Evolutionary conservation across 53 echinoderm and acorn worm species (phyloP).

Genomic region (Temnopleurus reevesii): DNA sequence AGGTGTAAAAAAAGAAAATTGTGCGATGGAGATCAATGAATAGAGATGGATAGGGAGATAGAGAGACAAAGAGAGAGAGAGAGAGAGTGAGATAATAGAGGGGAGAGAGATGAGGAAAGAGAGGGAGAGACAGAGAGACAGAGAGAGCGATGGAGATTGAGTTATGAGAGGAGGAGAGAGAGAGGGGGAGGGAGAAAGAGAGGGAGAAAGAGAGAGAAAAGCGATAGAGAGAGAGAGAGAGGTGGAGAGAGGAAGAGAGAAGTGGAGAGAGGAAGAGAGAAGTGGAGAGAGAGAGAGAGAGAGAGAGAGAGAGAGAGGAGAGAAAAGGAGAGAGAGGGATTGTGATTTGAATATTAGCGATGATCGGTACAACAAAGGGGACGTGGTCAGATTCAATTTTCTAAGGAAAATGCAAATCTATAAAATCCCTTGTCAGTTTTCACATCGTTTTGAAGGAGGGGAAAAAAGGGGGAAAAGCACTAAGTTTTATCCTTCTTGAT

Average conservation of each 20-base stretch:
- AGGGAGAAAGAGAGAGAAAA: background rate
- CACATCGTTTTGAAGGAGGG: background rate
- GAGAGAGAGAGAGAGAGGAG: background rate
- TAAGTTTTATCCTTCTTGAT: constrained; percentile 6
- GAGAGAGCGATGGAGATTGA: background rate
- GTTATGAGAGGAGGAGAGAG: background rate
- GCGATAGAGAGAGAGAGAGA: background rate
- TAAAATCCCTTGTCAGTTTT: constrained; percentile 2
- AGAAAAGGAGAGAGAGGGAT: too few species aligned
- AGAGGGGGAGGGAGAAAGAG: background rate
- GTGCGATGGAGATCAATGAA: background rate
- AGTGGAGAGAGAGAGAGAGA: background rate
- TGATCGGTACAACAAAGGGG: too few species aligned
- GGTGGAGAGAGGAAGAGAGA: background rate
- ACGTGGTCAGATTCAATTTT: background rate
- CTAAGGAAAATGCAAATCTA: constrained; percentile 28
- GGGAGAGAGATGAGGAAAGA: background rate
- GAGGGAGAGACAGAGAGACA: background rate
- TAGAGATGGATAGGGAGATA: background rate
- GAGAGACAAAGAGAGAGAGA: background rate
- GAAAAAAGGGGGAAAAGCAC: background rate
- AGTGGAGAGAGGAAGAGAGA: background rate
- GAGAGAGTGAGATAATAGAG: background rate
- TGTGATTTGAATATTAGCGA: too few species aligned
- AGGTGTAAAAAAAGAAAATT: background rate